These are phyloP conservation scores for Himalopsyche kuldschensis DNA, from an alignment of 2,888 invertebrate species.

Conservation along the genomic window DNA sequence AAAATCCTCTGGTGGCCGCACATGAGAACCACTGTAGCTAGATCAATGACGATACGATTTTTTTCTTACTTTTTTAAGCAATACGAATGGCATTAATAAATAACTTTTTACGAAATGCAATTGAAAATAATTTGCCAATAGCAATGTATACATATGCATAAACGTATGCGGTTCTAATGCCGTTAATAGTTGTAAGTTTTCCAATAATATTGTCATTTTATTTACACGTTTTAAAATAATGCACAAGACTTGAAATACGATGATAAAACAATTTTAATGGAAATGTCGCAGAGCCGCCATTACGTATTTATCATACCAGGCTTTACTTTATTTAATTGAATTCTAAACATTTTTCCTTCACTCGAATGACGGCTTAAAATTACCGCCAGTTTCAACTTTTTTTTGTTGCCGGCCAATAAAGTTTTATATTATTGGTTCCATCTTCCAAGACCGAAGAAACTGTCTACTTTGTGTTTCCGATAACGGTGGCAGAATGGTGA, in stretches of 20 bases:
- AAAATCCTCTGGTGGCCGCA: too few species aligned
- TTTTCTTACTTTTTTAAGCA: too few species aligned
- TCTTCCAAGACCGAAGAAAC: neutral
- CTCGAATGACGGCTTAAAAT: constrained; percentile 26
- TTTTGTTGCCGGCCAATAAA: neutral
- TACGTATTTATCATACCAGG: neutral
- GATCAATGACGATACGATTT: too few species aligned
- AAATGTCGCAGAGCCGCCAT: neutral
- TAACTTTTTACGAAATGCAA: too few species aligned
- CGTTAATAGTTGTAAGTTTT: too few species aligned
- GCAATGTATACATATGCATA: too few species aligned
- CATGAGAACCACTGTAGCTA: too few species aligned
- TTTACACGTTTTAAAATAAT: neutral
- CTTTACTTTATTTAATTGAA: constrained; percentile 34
- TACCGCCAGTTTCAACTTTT: constrained; percentile 12
- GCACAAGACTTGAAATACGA: neutral
- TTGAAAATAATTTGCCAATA: too few species aligned
- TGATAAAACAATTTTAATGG: neutral
- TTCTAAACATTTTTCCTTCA: constrained; percentile 35
- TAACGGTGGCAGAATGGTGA: neutral
- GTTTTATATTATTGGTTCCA: neutral
- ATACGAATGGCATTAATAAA: too few species aligned
- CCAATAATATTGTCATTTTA: neutral
- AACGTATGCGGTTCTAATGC: too few species aligned
- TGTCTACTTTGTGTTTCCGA: neutral